These are phyloP conservation scores for Hoplias malabaricus DNA, from an alignment of 2,113 vertebrate species.

Conservation along the genomic window DNA sequence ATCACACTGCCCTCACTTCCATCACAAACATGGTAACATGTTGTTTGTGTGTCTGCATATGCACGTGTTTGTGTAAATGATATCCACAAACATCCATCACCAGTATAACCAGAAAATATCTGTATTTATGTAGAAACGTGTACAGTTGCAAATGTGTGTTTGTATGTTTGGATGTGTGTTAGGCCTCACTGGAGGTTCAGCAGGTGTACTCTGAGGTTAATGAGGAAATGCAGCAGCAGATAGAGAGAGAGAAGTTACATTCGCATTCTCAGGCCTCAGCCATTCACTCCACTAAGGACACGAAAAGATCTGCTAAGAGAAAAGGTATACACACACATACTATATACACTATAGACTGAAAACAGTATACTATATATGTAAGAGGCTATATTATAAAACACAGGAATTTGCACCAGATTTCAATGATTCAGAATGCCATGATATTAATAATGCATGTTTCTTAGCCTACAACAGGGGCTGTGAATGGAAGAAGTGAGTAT, in stretches of 20 bases:
- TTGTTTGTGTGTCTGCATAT: neutral
- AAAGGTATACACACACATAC: conserved; percentile 5
- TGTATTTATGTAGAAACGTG: neutral
- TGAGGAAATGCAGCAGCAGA: conserved; percentile 27
- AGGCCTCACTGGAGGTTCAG: conserved; percentile 48
- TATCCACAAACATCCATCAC: too few species aligned
- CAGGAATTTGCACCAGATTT: too few species aligned
- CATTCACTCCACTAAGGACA: neutral
- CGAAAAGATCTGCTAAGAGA: conserved; percentile 14
- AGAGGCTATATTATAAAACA: too few species aligned
- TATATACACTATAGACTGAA: too few species aligned
- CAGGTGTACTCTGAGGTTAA: conserved; percentile 36
- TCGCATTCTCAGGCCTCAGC: neutral
- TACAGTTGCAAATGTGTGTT: conserved; percentile 3
- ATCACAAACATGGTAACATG: conserved; percentile 77
- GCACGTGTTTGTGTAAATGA: neutral
- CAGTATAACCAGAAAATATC: neutral
- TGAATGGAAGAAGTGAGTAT: too few species aligned
- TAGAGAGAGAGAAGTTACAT: neutral
- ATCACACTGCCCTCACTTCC: conserved; percentile 69
- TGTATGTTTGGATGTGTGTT: conserved; percentile 32
- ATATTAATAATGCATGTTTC: too few species aligned
- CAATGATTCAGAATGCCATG: too few species aligned
- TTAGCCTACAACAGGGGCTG: too few species aligned
- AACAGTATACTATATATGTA: too few species aligned